Evolutionary conservation across 2,888 invertebrate genomes (phyloP).

Genomic region (Cryptocheilus praepositus): DNA sequence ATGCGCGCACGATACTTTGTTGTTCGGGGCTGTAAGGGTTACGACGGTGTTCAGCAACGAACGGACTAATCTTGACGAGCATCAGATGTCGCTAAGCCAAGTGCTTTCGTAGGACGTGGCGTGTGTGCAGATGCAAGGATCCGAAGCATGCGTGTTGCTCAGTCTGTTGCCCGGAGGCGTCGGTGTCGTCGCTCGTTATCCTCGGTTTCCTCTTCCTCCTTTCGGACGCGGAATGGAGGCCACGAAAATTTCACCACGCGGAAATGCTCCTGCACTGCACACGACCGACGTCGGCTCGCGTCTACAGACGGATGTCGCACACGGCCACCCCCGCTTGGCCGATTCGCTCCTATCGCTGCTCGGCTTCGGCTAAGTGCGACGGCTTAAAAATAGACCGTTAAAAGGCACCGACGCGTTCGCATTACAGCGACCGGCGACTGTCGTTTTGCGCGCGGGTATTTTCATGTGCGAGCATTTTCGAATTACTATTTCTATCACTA

Average conservation of each 20-base stretch:
- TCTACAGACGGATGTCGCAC: too few relatives aligned
- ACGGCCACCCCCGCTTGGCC: too few relatives aligned
- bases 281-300: too few relatives aligned
- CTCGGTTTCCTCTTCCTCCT: conserved; percentile 52
- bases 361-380: conserved; percentile 37
- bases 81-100: too few relatives aligned
- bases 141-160: conserved; percentile 11
- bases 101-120: too few relatives aligned
- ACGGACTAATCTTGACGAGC: too few relatives aligned
- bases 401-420: conserved; percentile 19
- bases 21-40: too few relatives aligned
- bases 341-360: conserved; percentile 17
- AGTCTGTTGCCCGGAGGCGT: conserved; percentile 1
- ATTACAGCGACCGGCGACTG: not conserved
- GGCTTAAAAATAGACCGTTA: conserved; percentile 42
- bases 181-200: conserved; percentile 48
- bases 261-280: conserved; percentile 45
- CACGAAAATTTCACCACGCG: conserved; percentile 52
- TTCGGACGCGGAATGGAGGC: conserved; percentile 46
- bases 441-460: too few relatives aligned
- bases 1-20: too few relatives aligned
- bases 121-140: not conserved
- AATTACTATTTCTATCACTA: too few relatives aligned
- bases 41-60: too few relatives aligned
- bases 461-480: too few relatives aligned